phyloP scores from a whole-genome alignment of 2,113 vertebrate species.

The Cottus gobio region DNA sequence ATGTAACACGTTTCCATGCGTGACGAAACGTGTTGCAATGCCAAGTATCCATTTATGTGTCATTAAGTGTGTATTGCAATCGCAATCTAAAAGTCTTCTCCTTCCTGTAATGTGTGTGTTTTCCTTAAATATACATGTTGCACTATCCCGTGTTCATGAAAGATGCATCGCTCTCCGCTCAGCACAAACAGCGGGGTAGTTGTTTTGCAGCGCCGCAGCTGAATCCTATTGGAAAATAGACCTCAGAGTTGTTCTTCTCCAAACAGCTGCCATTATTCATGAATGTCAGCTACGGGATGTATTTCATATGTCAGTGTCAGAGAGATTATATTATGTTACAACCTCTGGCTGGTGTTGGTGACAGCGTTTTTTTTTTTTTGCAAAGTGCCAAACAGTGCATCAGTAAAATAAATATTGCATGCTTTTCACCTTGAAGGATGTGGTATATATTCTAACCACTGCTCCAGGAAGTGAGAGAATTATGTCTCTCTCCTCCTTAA shows the following conservation, averaged over 20 bases:
- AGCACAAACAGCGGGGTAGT: constrained; percentile 48
- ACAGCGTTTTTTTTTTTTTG: constrained; percentile 31
- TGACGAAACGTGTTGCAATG: constrained; percentile 51
- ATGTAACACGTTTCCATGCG: constrained; percentile 27
- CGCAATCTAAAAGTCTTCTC: not conserved
- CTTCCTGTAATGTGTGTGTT: constrained; percentile 14
- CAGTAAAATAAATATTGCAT: constrained; percentile 73
- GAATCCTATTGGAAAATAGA: constrained; percentile 74
- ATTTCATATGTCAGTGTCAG: constrained; percentile 76
- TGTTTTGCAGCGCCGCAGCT: constrained; percentile 60
- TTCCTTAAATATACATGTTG: constrained; percentile 41
- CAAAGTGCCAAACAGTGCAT: constrained; percentile 56
- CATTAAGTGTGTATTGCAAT: not conserved
- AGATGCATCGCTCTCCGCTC: constrained; percentile 48
- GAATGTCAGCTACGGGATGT: constrained; percentile 70
- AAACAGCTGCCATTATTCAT: constrained; percentile 78
- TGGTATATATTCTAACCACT: constrained; percentile 60
- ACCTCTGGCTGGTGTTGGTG: constrained; percentile 63
- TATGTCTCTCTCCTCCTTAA: constrained; percentile 57
- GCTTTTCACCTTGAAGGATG: constrained; percentile 75
- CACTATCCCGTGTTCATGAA: constrained; percentile 39
- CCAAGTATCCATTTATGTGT: constrained; percentile 18
- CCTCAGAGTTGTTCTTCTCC: constrained; percentile 65
- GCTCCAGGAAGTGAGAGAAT: constrained; percentile 66
- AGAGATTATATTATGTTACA: constrained; percentile 75